Evolutionary conservation across 2,797 vertebrate genomes (phyloP).

Genomic region (Acanthiza pusilla): DNA sequence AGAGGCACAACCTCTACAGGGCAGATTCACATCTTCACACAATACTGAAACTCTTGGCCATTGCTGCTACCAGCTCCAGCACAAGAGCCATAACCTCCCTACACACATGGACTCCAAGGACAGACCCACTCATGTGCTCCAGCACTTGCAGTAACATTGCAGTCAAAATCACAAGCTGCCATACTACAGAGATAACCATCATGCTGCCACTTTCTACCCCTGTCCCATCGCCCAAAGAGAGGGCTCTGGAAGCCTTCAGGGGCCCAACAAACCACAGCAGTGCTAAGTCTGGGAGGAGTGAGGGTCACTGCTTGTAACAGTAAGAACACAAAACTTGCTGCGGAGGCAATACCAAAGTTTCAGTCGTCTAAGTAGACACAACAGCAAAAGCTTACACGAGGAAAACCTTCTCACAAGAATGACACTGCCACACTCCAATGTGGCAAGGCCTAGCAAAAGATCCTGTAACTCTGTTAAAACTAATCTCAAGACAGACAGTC

Average conservation of each 20-base stretch:
- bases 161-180: background rate
- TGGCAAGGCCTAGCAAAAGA: background rate
- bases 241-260: background rate
- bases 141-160: background rate
- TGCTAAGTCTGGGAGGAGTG: background rate
- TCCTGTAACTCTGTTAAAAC: background rate
- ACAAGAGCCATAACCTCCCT: background rate
- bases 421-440: background rate
- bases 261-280: background rate
- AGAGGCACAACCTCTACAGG: background rate
- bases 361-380: background rate
- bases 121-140: background rate
- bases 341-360: background rate
- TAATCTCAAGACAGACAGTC: background rate
- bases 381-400: background rate
- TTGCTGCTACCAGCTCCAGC: background rate
- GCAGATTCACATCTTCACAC: background rate
- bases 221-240: background rate
- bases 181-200: background rate
- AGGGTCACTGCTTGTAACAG: background rate
- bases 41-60: background rate
- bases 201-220: background rate
- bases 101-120: rapidly evolving
- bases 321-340: background rate
- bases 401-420: background rate